Evolutionary conservation across 2,797 vertebrate genomes (phyloP).

Genomic region (Thunnus albacares): DNA sequence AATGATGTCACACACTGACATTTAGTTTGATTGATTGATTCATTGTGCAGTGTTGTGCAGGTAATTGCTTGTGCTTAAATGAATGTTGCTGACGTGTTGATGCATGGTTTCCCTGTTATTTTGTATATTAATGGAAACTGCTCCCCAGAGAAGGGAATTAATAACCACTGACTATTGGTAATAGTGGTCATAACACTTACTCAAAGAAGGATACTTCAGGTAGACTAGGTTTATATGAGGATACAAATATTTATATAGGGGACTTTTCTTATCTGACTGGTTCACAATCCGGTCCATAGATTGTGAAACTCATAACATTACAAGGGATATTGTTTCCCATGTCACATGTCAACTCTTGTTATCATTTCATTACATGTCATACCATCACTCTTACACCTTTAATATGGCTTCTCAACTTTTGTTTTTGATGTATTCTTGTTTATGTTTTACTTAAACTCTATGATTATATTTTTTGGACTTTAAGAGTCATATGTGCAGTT

Average conservation of each 20-base stretch:
- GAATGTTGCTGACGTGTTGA: background rate
- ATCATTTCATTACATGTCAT: background rate
- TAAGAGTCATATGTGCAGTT: background rate
- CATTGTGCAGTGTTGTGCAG: background rate
- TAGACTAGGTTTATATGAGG: background rate
- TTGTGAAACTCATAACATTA: background rate
- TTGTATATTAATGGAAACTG: background rate
- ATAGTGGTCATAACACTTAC: background rate
- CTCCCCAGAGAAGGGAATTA: background rate
- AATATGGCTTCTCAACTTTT: background rate
- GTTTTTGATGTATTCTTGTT: slow-evolving; percentile 4
- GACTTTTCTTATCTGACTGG: background rate
- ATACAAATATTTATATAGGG: background rate
- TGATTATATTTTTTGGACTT: background rate
- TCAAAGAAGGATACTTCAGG: background rate
- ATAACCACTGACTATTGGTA: background rate
- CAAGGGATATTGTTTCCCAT: background rate
- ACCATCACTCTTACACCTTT: background rate
- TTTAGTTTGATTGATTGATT: slow-evolving; percentile 11
- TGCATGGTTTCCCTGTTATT: slow-evolving; percentile 4
- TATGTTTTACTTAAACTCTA: background rate
- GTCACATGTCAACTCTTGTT: background rate
- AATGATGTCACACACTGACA: background rate
- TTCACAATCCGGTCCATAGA: background rate
- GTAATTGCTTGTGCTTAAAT: background rate